Conservation (phyloP, 2,113 vertebrate genomes). For the Tinamus guttatus region DNA sequence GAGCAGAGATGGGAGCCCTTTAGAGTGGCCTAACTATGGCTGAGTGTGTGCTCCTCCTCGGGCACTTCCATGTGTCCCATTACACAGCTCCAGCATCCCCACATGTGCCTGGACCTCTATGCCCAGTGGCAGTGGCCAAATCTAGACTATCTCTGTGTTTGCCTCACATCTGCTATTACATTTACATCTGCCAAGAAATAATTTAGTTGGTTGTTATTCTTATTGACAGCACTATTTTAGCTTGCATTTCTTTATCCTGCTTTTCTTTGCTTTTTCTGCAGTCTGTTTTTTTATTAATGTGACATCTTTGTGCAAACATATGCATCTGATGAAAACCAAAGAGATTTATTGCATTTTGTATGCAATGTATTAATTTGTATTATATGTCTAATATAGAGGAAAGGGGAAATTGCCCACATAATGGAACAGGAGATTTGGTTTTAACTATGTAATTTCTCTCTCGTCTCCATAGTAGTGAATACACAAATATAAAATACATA, state of each 20-base stretch:
- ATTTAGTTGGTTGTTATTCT: background rate
- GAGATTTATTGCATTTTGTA: conserved; percentile 50
- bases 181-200: background rate
- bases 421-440: conserved; percentile 46
- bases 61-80: background rate
- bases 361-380: no score
- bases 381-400: conserved; percentile 27
- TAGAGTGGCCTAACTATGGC: background rate
- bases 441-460: conserved; percentile 33
- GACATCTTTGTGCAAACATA: conserved; percentile 31
- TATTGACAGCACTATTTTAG: background rate
- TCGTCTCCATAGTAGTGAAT: conserved; percentile 28
- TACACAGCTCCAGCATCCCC: background rate
- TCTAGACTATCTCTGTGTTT: background rate
- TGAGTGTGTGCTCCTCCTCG: background rate
- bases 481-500: conserved; percentile 30
- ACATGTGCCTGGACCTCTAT: background rate
- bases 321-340: conserved; percentile 53
- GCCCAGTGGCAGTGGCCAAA: background rate
- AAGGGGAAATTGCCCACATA: conserved; percentile 62
- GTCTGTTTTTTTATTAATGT: conserved; percentile 8
- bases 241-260: background rate
- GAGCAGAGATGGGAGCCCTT: background rate
- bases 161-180: background rate
- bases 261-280: background rate